Conservation (phyloP, 2,888 invertebrate genomes). For the Pterostichus madidus region DNA sequence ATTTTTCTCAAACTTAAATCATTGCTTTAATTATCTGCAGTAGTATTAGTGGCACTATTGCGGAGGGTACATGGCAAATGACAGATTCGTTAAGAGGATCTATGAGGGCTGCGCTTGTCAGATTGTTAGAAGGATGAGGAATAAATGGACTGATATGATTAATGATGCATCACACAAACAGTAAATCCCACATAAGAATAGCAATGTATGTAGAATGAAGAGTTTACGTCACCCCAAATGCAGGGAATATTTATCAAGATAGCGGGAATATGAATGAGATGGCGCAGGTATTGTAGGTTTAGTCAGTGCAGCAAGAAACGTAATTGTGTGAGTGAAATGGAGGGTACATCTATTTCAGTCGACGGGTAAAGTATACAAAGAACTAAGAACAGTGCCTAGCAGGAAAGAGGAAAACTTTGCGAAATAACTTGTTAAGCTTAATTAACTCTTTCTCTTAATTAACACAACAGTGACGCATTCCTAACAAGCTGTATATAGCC, state of each 20-base stretch:
- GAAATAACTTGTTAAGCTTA: slow-evolving; percentile 76
- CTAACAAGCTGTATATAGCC: slow-evolving; percentile 72
- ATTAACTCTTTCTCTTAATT: slow-evolving; percentile 77
- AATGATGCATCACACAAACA: slow-evolving; percentile 44
- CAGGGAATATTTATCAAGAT: not conserved
- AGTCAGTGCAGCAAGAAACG: no score
- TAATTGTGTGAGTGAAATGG: slow-evolving; percentile 32
- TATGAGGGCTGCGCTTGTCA: slow-evolving; percentile 30
- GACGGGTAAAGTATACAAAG: slow-evolving; percentile 67
- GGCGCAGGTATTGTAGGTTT: not conserved
- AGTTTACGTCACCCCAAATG: not conserved
- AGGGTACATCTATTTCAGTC: not conserved
- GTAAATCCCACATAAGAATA: not conserved
- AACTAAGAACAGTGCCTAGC: slow-evolving; percentile 58
- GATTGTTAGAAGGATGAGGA: slow-evolving; percentile 26
- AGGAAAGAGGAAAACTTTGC: slow-evolving; percentile 73
- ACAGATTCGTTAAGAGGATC: slow-evolving; percentile 50
- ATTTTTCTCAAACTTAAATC: not conserved
- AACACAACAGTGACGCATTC: slow-evolving; percentile 76
- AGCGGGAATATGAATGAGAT: not conserved
- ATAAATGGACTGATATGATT: slow-evolving; percentile 49
- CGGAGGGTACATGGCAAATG: slow-evolving; percentile 25
- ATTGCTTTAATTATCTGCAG: not conserved
- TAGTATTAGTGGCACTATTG: not conserved
- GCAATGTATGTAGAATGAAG: not conserved